Conservation (phyloP, 2,797 vertebrate genomes). For the Danio albolineatus region DNA sequence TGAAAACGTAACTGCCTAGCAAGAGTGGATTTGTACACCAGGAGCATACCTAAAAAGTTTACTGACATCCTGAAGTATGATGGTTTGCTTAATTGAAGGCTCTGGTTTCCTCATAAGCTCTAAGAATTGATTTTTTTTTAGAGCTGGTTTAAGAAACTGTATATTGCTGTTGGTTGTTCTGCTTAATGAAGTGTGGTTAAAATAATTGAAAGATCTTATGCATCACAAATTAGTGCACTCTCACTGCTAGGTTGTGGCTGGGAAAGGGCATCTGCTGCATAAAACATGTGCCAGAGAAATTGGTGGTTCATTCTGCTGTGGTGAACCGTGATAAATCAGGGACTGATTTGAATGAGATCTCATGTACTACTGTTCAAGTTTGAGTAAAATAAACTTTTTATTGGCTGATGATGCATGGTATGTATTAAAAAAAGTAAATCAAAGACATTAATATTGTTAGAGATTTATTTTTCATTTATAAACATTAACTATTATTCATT, state of each 20-base stretch:
- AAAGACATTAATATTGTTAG: not conserved
- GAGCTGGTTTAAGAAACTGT: not conserved
- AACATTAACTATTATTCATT: not conserved
- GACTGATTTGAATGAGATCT: not conserved
- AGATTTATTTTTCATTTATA: too few relatives aligned
- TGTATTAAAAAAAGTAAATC: too few relatives aligned
- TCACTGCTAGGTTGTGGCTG: too few relatives aligned
- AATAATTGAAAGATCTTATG: not conserved
- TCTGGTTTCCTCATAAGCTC: not conserved
- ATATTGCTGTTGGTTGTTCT: too few relatives aligned
- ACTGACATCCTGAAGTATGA: not conserved
- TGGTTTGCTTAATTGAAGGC: conserved; percentile 2
- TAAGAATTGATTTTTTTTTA: not conserved
- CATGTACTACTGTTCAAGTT: not conserved
- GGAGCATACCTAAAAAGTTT: not conserved
- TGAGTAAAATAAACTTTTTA: not conserved
- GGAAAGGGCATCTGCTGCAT: too few relatives aligned
- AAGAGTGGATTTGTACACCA: not conserved
- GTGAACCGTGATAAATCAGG: too few relatives aligned
- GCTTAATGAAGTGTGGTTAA: too few relatives aligned
- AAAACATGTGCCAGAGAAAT: too few relatives aligned
- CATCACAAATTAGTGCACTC: too few relatives aligned
- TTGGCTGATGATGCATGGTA: too few relatives aligned
- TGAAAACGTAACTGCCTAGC: not conserved
- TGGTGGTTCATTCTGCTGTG: too few relatives aligned